Evolutionary conservation across 37 sponge, comb jelly and placozoan genomes (phyloP).

Genomic region (Ephydatia muelleri): DNA sequence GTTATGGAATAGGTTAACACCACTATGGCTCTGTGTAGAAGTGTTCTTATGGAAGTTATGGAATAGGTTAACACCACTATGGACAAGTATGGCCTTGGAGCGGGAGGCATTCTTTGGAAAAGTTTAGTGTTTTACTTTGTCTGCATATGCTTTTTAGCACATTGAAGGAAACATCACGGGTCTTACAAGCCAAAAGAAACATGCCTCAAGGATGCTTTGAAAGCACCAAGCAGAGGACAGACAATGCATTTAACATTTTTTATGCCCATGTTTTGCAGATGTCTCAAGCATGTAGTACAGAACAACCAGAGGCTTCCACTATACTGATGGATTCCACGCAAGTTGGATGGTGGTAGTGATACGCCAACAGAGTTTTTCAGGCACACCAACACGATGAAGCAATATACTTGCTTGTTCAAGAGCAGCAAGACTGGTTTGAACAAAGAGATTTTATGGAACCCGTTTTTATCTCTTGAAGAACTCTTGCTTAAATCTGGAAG

Average conservation of each 20-base stretch:
- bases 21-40: too few species aligned
- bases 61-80: too few species aligned
- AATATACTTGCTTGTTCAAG: slow-evolving; percentile 28
- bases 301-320: slow-evolving; percentile 38
- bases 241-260: too few species aligned
- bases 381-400: slow-evolving; percentile 56
- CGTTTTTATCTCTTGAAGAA: too few species aligned
- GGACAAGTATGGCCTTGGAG: too few species aligned
- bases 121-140: too few species aligned
- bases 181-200: slow-evolving; percentile 44
- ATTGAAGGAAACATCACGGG: slow-evolving; percentile 27
- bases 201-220: background rate
- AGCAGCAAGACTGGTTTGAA: slow-evolving; percentile 39
- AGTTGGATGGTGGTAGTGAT: background rate
- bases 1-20: too few species aligned
- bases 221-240: slow-evolving; percentile 16
- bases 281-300: slow-evolving; percentile 15
- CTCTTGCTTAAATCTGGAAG: too few species aligned
- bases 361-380: slow-evolving; percentile 41
- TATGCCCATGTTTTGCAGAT: slow-evolving; percentile 20
- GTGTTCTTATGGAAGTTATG: too few species aligned
- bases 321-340: slow-evolving; percentile 39
- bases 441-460: slow-evolving; percentile 1
- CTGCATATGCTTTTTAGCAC: slow-evolving; percentile 37
- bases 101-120: too few species aligned